A percentile compares a stretch with the other conserved stretches of the same genome.
phyloP scores from a whole-genome alignment of 1,140 invertebrate genomes.

The Asobara japonica region DNA sequence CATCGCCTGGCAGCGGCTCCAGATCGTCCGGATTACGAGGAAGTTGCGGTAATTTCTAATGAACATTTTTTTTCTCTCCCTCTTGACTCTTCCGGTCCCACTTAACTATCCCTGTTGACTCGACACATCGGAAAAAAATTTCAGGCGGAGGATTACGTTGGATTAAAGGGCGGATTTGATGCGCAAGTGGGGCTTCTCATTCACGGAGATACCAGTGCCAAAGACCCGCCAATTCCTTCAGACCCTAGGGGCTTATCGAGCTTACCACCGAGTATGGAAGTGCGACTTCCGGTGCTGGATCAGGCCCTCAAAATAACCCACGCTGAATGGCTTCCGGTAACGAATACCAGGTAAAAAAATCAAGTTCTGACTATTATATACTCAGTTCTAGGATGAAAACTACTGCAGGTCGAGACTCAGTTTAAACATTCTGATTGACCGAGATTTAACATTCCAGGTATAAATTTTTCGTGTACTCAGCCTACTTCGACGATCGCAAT shows the following conservation, averaged over 20 bases:
- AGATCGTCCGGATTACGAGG: conserved; percentile 66
- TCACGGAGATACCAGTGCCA: conserved; percentile 44
- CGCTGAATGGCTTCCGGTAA: conserved; percentile 64
- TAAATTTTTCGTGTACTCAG: conserved; percentile 93
- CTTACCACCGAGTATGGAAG: conserved; percentile 59
- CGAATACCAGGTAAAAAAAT: conserved; percentile 61
- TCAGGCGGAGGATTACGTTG: conserved; percentile 62
- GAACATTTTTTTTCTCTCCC: neutral
- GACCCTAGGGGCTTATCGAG: conserved; percentile 57
- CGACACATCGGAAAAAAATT: neutral
- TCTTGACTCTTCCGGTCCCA: neutral
- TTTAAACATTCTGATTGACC: no score
- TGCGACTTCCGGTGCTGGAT: conserved; percentile 58
- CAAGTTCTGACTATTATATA: conserved; percentile 14
- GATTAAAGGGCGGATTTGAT: conserved; percentile 61
- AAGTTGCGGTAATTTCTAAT: conserved; percentile 57
- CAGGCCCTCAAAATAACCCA: conserved; percentile 57
- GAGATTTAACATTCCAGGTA: conserved; percentile 70
- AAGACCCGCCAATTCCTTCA: conserved; percentile 38
- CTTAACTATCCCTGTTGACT: neutral
- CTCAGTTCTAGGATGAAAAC: no score
- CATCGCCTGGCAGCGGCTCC: conserved; percentile 57
- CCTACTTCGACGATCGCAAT: conserved; percentile 82
- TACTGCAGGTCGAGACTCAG: no score
- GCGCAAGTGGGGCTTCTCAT: conserved; percentile 58